These are phyloP conservation scores for Carapus acus DNA, from an alignment of 2,797 vertebrate species.

Conservation along the genomic window DNA sequence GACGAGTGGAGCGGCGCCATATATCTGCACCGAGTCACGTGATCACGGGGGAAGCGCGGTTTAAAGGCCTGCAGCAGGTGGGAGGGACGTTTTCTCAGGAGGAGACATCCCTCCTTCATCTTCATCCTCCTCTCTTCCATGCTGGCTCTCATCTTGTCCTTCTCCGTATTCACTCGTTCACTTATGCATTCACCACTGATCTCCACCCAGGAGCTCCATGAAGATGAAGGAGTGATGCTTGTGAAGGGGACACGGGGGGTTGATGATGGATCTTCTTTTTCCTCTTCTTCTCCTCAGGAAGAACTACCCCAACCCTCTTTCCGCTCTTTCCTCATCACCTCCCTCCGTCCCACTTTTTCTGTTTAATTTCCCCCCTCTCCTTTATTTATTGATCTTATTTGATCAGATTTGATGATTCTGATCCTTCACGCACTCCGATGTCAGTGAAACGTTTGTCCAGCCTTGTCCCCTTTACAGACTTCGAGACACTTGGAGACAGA, in stretches of 20 bases:
- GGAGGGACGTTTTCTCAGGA: slow-evolving; percentile 36
- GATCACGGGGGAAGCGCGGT: slow-evolving; percentile 52
- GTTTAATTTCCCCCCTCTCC: too few relatives aligned
- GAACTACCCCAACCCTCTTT: too few relatives aligned
- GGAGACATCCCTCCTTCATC: slow-evolving; percentile 52
- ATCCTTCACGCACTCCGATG: too few relatives aligned
- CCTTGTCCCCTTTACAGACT: too few relatives aligned
- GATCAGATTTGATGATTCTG: too few relatives aligned
- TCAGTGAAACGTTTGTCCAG: too few relatives aligned
- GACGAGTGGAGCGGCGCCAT: slow-evolving; percentile 57
- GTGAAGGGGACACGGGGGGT: slow-evolving; percentile 10
- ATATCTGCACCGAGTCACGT: slow-evolving; percentile 51
- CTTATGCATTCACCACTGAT: slow-evolving; percentile 42
- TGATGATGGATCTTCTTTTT: slow-evolving; percentile 13
- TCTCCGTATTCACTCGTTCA: slow-evolving; percentile 42
- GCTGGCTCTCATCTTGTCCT: slow-evolving; percentile 23
- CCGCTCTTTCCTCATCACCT: too few relatives aligned
- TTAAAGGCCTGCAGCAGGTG: too few relatives aligned
- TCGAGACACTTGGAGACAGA: too few relatives aligned
- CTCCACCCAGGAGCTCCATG: slow-evolving; percentile 13
- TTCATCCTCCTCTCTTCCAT: slow-evolving; percentile 19
- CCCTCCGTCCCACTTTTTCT: too few relatives aligned
- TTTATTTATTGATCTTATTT: too few relatives aligned
- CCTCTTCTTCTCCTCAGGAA: background rate
- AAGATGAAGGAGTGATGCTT: slow-evolving; percentile 9